These are phyloP conservation scores for Eupithecia subumbrata DNA, from an alignment of 2,888 invertebrate genomes.

Conservation along the genomic window DNA sequence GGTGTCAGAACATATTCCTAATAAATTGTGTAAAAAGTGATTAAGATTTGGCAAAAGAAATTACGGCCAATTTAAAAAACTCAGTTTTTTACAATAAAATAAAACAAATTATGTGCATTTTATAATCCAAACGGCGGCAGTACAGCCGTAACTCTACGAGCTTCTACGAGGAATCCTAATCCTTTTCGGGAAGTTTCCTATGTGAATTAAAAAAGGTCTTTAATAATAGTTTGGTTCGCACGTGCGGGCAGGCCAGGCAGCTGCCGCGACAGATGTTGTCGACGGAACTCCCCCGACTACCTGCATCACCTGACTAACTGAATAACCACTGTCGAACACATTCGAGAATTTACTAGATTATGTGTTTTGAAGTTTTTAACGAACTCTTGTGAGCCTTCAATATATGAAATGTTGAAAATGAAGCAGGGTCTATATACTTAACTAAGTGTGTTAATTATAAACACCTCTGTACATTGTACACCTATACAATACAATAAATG, in stretches of 20 bases:
- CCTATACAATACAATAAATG: no score
- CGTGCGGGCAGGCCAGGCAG: conserved; percentile 74
- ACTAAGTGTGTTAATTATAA: no score
- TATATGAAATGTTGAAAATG: not conserved
- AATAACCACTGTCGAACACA: conserved; percentile 33
- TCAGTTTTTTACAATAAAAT: not conserved
- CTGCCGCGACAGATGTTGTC: conserved; percentile 79
- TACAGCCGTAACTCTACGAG: not conserved
- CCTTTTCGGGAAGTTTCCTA: conserved; percentile 55
- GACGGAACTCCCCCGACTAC: conserved; percentile 68
- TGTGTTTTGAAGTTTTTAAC: conserved; percentile 4
- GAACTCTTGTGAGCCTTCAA: not conserved
- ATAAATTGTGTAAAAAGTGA: not conserved
- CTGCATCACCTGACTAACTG: conserved; percentile 67
- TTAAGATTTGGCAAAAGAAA: not conserved
- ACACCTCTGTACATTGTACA: no score
- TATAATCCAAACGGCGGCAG: not conserved
- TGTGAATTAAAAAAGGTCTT: conserved; percentile 66
- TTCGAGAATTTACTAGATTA: conserved; percentile 20
- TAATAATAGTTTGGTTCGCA: conserved; percentile 79
- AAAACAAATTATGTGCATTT: not conserved
- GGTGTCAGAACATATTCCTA: conserved; percentile 8
- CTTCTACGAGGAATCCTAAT: conserved; percentile 30
- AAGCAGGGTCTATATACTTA: no score
- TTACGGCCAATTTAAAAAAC: not conserved